Evolutionary conservation across 1,140 invertebrate genomes (phyloP).

Genomic region (Diprion similis): DNA sequence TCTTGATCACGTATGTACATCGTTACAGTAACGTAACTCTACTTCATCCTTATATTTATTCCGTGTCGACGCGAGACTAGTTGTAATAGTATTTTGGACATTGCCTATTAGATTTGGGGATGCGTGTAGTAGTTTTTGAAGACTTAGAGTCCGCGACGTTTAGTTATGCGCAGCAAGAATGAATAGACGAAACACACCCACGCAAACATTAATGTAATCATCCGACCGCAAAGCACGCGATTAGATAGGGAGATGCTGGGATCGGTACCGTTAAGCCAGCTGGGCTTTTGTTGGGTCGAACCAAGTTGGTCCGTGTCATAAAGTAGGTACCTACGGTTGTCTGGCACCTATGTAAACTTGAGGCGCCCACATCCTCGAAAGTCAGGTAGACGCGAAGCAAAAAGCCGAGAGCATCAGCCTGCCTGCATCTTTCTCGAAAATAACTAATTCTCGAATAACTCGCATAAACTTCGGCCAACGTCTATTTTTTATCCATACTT

Average conservation of each 20-base stretch:
- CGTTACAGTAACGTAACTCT: too few relatives aligned
- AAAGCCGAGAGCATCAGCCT: too few relatives aligned
- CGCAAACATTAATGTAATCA: background rate
- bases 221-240: background rate
- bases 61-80: too few relatives aligned
- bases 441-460: too few relatives aligned
- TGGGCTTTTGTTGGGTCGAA: background rate
- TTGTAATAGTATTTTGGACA: too few relatives aligned
- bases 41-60: too few relatives aligned
- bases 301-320: background rate
- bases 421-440: too few relatives aligned
- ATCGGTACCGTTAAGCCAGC: background rate
- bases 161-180: background rate
- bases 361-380: background rate
- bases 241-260: slow-evolving; percentile 1
- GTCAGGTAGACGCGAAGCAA: too few relatives aligned
- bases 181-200: background rate
- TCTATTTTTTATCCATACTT: too few relatives aligned
- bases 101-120: too few relatives aligned
- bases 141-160: background rate
- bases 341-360: slow-evolving; percentile 4
- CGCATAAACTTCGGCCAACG: too few relatives aligned
- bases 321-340: background rate
- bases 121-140: background rate
- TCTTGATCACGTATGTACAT: too few relatives aligned